Conservation (phyloP, 2,888 invertebrate genomes). For the Aphidoletes aphidimyza region DNA sequence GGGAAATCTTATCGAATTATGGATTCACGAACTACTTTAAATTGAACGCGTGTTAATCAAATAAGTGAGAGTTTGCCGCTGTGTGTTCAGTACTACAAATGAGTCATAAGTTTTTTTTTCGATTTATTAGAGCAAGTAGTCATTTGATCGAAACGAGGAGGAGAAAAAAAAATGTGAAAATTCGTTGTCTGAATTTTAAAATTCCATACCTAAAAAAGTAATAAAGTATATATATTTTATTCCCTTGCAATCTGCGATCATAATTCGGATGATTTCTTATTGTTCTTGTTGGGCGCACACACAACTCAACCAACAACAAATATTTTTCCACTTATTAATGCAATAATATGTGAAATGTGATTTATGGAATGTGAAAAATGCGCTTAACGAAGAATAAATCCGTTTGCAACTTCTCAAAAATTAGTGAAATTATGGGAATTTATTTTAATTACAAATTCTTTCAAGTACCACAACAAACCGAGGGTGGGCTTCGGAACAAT, state of each 20-base stretch:
- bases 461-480: not conserved
- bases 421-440: constrained; percentile 52
- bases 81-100: no score
- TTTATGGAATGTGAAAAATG: constrained; percentile 38
- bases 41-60: constrained; percentile 42
- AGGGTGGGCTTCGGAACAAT: no score
- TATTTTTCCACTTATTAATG: constrained; percentile 19
- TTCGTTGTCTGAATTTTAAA: no score
- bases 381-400: constrained; percentile 29
- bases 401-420: constrained; percentile 9
- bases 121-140: no score
- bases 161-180: no score
- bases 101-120: no score
- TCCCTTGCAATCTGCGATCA: no score
- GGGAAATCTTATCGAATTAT: not conserved
- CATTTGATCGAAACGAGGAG: no score
- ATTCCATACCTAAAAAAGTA: no score
- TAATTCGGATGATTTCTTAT: not conserved
- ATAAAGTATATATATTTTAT: no score
- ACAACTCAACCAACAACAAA: not conserved
- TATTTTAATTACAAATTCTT: constrained; percentile 53
- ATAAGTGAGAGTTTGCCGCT: no score
- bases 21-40: not conserved
- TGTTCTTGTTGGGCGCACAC: no score
- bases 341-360: not conserved